These are phyloP conservation scores for Lycodopsis pacificus DNA, from an alignment of 2,797 vertebrate species.

Conservation along the genomic window DNA sequence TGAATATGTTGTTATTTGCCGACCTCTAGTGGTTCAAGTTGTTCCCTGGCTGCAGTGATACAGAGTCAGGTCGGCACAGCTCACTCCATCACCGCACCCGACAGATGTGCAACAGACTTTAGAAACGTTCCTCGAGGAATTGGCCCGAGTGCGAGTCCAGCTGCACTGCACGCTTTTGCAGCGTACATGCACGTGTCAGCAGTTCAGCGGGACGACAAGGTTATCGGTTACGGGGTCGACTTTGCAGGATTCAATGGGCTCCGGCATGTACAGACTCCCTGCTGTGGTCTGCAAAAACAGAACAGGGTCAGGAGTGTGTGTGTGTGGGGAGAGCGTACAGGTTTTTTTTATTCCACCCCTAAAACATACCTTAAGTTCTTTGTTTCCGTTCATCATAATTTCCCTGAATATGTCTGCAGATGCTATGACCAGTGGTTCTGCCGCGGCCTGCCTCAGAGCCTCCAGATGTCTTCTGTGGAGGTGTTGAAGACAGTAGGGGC, in stretches of 20 bases:
- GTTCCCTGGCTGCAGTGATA: background rate
- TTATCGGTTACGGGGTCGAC: background rate
- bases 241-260: conserved; percentile 25
- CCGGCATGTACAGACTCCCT: conserved; percentile 19
- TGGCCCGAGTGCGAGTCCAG: background rate
- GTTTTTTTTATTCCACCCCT: background rate
- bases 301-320: background rate
- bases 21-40: conserved; percentile 11
- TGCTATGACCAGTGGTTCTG: no score
- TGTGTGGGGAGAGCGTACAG: background rate
- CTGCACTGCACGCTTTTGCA: background rate
- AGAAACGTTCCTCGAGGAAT: background rate
- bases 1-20: background rate
- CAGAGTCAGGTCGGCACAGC: conserved; percentile 6
- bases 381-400: conserved; percentile 63
- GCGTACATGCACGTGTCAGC: background rate
- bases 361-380: conserved; percentile 49
- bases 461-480: no score
- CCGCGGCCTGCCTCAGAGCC: no score
- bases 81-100: background rate
- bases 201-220: fast-evolving
- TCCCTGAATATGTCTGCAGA: conserved; percentile 61
- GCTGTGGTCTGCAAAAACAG: conserved; percentile 18
- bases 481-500: no score
- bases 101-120: background rate